A percentile compares a stretch with the other conserved stretches of the same genome.
phyloP scores from a whole-genome alignment of 2,797 vertebrate species.

The Chrysocyon brachyurus region DNA sequence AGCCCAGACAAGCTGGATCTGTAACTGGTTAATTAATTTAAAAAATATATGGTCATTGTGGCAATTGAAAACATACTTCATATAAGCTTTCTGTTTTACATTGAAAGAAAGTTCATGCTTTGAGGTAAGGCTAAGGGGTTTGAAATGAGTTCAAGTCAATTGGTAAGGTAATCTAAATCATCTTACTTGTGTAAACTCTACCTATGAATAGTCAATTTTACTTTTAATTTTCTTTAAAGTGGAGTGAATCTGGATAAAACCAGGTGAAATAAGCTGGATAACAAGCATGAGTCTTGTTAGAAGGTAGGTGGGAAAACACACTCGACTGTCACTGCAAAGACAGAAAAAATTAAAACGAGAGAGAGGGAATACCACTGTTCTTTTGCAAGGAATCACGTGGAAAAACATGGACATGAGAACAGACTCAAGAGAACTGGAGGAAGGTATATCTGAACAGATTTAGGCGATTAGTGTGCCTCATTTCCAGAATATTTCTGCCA shows the following conservation, averaged over 20 bases:
- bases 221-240: constrained; percentile 53
- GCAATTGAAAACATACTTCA: neutral
- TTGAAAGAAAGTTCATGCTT: neutral
- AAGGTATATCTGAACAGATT: no score
- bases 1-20: neutral
- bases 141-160: neutral
- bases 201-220: neutral
- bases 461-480: no score
- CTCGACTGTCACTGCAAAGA: no score
- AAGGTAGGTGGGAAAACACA: no score
- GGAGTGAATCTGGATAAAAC: neutral
- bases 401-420: no score
- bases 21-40: neutral
- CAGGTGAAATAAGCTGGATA: no score
- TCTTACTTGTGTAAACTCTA: constrained; percentile 34
- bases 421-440: no score
- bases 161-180: neutral
- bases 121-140: neutral
- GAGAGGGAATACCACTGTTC: no score
- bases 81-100: constrained; percentile 48
- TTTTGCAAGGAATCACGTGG: no score
- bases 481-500: no score
- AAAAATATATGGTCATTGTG: neutral
- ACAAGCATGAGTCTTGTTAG: no score
- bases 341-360: no score